Percentiles rank a stretch among this genome's conserved stretches.
These are phyloP conservation scores for Octopus bimaculoides DNA, from an alignment of 1,140 invertebrate species.

Conservation along the genomic window DNA sequence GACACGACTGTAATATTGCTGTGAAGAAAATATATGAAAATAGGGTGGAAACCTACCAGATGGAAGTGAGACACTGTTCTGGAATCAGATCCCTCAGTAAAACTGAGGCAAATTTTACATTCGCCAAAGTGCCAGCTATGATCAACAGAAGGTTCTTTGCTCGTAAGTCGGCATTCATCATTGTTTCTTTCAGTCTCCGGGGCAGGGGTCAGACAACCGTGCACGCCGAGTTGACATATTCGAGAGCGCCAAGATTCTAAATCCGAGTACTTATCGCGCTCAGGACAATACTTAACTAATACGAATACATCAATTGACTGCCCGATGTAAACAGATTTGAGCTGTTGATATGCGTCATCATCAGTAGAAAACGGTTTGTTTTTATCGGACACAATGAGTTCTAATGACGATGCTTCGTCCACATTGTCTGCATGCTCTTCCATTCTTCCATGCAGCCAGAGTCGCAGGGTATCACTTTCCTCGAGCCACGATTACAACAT, in stretches of 20 bases:
- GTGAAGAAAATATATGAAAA: too few relatives aligned
- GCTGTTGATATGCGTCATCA: neutral
- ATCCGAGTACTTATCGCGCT: neutral
- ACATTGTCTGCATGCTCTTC: neutral
- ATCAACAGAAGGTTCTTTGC: neutral
- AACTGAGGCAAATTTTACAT: constrained; percentile 10
- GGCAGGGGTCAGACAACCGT: constrained; percentile 1
- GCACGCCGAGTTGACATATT: neutral
- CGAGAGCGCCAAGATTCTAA: neutral
- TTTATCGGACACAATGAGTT: neutral
- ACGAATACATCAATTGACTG: neutral
- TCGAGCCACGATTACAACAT: too few relatives aligned
- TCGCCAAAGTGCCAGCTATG: neutral
- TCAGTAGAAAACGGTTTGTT: neutral
- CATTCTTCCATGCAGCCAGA: too few relatives aligned
- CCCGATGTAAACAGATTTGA: neutral
- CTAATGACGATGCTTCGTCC: neutral
- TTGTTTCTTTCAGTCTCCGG: neutral
- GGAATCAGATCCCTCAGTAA: constrained; percentile 10
- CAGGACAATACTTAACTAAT: neutral
- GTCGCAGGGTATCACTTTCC: too few relatives aligned
- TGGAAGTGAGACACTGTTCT: constrained; percentile 5
- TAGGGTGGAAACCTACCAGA: neutral
- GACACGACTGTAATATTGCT: too few relatives aligned
- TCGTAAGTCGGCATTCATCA: neutral